A percentile compares a stretch with the other conserved stretches of the same genome.
These are phyloP conservation scores for Dreissena polymorpha DNA, from an alignment of 1,140 invertebrate genomes.

Conservation along the genomic window DNA sequence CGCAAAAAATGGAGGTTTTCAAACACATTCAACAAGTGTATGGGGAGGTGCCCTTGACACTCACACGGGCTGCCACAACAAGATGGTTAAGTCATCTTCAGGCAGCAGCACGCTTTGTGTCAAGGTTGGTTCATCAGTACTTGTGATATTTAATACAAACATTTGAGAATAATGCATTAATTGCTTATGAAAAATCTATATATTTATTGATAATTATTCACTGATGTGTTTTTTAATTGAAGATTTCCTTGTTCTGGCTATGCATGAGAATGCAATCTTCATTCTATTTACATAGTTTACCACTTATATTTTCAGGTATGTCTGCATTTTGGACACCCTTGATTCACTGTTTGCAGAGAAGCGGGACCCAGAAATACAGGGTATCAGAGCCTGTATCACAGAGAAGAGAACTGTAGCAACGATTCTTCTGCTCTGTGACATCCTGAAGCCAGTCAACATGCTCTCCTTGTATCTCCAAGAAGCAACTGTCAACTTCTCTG, in stretches of 20 bases:
- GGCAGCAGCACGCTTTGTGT: not conserved
- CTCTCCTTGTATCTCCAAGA: constrained; percentile 26
- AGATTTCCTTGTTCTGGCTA: too few relatives aligned
- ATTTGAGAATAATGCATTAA: too few relatives aligned
- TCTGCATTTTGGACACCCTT: constrained; percentile 17
- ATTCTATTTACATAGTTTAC: too few relatives aligned
- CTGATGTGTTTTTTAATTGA: too few relatives aligned
- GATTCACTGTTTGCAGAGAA: constrained; percentile 24
- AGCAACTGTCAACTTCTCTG: not conserved
- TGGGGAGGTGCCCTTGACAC: not conserved
- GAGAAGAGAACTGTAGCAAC: constrained; percentile 16
- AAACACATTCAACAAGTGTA: not conserved
- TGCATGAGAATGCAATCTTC: too few relatives aligned
- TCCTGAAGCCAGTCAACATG: constrained; percentile 48
- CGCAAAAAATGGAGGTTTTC: too few relatives aligned
- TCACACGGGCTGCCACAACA: not conserved
- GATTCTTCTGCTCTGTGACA: constrained; percentile 32
- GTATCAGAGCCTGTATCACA: constrained; percentile 16
- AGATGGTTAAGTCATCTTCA: not conserved
- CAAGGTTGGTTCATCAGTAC: not conserved
- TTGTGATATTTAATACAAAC: too few relatives aligned
- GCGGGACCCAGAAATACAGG: constrained; percentile 7
- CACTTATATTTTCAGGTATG: constrained; percentile 50
- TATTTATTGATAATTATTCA: too few relatives aligned
- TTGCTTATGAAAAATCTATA: too few relatives aligned